A percentile compares a stretch with the other conserved stretches of the same genome.
Evolutionary conservation across 2,113 vertebrate species (phyloP).

Genomic region (Phylloscopus whistleri): DNA sequence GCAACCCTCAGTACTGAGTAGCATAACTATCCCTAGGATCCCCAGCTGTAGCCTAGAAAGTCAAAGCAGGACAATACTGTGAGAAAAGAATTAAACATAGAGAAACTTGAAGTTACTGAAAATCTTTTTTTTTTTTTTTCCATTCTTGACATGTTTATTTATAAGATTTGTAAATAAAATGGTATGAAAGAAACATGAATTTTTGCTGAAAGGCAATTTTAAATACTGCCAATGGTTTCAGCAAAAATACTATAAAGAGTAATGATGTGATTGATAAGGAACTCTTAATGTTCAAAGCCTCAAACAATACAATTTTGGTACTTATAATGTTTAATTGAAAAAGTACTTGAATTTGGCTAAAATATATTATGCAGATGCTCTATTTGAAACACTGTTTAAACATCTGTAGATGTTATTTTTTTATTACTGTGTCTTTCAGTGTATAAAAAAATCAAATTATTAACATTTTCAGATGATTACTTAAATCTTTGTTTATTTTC

Average conservation of each 20-base stretch:
- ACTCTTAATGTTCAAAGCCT: background rate
- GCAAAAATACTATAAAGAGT: background rate
- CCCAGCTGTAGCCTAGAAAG: background rate
- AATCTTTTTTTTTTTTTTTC: background rate
- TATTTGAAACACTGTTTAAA: background rate
- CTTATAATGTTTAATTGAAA: background rate
- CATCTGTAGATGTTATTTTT: background rate
- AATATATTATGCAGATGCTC: background rate
- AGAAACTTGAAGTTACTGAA: background rate
- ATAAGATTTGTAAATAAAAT: background rate
- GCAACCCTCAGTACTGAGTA: background rate
- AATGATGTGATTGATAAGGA: background rate
- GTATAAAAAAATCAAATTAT: background rate
- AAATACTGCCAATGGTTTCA: background rate
- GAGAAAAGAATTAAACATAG: background rate
- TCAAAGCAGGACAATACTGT: background rate
- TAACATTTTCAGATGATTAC: background rate
- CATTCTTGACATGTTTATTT: background rate
- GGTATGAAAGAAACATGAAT: background rate
- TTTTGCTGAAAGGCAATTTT: background rate
- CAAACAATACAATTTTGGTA: background rate
- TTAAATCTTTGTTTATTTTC: background rate
- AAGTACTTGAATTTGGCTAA: background rate
- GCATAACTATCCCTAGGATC: background rate
- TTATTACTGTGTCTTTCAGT: background rate